phyloP scores from a whole-genome alignment of 2,797 vertebrate species.

The Coreius guichenoti region DNA sequence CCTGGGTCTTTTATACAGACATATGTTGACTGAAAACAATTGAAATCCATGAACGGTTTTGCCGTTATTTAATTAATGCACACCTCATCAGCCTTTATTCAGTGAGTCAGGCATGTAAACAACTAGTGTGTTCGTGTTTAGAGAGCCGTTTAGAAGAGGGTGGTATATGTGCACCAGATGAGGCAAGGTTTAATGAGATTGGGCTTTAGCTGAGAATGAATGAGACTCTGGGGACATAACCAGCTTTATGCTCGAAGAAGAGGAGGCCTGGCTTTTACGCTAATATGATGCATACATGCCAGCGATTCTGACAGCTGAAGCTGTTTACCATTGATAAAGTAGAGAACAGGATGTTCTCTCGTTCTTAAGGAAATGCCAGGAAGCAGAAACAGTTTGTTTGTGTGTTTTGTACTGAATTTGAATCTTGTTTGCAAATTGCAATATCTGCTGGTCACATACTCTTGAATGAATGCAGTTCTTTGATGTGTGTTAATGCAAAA shows the following conservation, averaged over 20 bases:
- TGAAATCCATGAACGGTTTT: background rate
- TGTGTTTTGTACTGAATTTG: constrained; percentile 3
- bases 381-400: background rate
- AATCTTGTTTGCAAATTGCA: constrained; percentile 24
- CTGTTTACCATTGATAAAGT: constrained; percentile 30
- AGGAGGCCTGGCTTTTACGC: background rate
- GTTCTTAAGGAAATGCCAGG: background rate
- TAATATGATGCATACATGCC: constrained; percentile 31
- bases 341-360: background rate
- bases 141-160: constrained; percentile 21
- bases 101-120: constrained; percentile 58
- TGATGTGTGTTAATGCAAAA: background rate
- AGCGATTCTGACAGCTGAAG: constrained; percentile 17
- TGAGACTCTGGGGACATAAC: constrained; percentile 28
- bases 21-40: background rate
- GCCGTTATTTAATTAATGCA: constrained; percentile 61
- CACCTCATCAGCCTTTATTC: constrained; percentile 57
- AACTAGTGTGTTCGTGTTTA: constrained; percentile 49
- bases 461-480: background rate
- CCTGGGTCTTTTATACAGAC: background rate
- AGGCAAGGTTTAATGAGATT: constrained; percentile 52
- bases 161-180: constrained; percentile 40
- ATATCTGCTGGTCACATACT: background rate
- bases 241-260: constrained; percentile 31
- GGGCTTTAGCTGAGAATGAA: constrained; percentile 42